These are phyloP conservation scores for Cynopterus brachyotis DNA, from an alignment of 2,113 vertebrate genomes.

Conservation along the genomic window DNA sequence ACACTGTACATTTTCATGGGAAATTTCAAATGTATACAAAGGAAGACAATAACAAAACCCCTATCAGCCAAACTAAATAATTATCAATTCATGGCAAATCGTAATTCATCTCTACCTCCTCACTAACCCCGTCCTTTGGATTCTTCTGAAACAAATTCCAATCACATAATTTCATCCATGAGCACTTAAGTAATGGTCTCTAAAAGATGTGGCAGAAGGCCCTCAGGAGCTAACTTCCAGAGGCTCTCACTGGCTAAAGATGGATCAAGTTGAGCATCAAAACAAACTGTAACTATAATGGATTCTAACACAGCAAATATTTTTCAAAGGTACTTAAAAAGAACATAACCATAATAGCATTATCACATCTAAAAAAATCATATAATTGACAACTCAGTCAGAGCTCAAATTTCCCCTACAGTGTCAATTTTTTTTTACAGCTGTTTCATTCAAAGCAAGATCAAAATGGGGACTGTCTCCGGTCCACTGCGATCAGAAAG, in stretches of 20 bases:
- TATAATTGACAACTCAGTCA: not conserved
- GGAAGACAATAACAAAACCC: not conserved
- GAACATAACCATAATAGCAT: not conserved
- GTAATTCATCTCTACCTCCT: not conserved
- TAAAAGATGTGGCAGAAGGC: not conserved
- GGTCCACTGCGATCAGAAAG: not conserved
- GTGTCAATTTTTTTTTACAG: not conserved
- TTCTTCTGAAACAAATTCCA: slow-evolving; percentile 44
- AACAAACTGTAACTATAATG: not conserved
- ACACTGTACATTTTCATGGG: not conserved
- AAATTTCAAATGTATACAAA: slow-evolving; percentile 47
- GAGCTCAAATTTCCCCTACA: not conserved
- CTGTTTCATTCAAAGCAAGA: not conserved
- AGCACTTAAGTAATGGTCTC: not conserved
- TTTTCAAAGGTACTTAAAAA: not conserved
- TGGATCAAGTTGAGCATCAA: not conserved
- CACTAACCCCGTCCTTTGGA: not conserved
- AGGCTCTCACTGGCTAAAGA: not conserved
- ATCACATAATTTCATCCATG: not conserved
- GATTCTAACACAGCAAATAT: not conserved
- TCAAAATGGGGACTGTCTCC: not conserved
- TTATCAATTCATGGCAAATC: not conserved
- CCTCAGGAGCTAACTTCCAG: not conserved
- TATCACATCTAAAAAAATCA: not conserved
- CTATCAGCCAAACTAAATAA: not conserved